Evolutionary conservation across 2,797 vertebrate genomes (phyloP).

Genomic region (Stomatorhinus walkeri): DNA sequence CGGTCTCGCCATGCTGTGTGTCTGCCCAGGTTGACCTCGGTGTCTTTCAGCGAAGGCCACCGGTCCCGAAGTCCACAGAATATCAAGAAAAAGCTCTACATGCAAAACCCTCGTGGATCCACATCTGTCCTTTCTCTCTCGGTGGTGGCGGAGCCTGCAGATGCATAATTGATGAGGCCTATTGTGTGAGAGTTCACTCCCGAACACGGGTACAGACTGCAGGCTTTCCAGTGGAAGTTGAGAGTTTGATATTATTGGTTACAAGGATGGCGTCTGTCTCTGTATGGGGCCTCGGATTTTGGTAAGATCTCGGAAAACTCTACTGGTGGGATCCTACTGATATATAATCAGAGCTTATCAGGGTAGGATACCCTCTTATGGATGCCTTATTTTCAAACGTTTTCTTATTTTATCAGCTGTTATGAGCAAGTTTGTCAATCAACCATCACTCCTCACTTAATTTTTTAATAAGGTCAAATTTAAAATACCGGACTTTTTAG

Average conservation of each 20-base stretch:
- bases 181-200: conserved; percentile 74
- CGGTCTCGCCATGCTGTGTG: conserved; percentile 44
- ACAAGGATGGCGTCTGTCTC: neutral
- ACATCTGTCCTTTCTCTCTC: conserved; percentile 39
- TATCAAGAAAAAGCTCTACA: conserved; percentile 29
- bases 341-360: conserved; percentile 44
- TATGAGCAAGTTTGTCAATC: neutral
- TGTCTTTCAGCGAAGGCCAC: neutral
- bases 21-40: conserved; percentile 30
- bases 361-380: conserved; percentile 33
- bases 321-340: neutral
- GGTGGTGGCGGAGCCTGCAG: conserved; percentile 47
- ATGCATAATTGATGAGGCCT: conserved; percentile 88
- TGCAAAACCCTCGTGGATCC: conserved; percentile 25
- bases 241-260: conserved; percentile 30
- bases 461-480: neutral
- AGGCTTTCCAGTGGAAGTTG: conserved; percentile 45
- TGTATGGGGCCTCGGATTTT: neutral
- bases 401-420: neutral
- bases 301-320: neutral
- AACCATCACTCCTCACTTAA: neutral
- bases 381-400: neutral
- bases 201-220: conserved; percentile 53
- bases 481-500: neutral
- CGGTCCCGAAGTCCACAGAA: conserved; percentile 19